phyloP scores from a whole-genome alignment of 2,113 vertebrate genomes.

The Pagrus major region DNA sequence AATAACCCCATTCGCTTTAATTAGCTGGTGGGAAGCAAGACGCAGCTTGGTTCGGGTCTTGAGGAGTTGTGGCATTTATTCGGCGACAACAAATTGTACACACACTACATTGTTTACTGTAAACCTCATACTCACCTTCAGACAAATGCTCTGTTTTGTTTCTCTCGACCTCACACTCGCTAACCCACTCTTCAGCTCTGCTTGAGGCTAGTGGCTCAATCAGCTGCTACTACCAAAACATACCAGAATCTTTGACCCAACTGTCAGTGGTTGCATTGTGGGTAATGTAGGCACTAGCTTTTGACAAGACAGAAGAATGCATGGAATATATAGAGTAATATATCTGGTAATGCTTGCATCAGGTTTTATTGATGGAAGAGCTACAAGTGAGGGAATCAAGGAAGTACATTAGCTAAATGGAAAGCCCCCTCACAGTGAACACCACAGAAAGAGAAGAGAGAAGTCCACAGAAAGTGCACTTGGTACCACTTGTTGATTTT shows the following conservation, averaged over 20 bases:
- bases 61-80: too few relatives aligned
- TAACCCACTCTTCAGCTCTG: not conserved
- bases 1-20: too few relatives aligned
- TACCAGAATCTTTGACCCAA: not conserved
- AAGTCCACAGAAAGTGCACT: not conserved
- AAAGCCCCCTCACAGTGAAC: not conserved
- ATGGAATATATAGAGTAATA: not conserved
- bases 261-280: not conserved
- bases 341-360: not conserved
- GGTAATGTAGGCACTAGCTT: not conserved
- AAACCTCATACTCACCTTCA: too few relatives aligned
- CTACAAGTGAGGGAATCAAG: not conserved
- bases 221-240: not conserved
- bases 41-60: too few relatives aligned
- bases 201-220: not conserved
- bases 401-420: not conserved
- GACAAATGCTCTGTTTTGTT: too few relatives aligned
- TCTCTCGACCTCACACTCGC: too few relatives aligned
- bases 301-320: not conserved
- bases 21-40: too few relatives aligned
- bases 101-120: too few relatives aligned
- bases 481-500: not conserved
- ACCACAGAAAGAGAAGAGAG: too few relatives aligned
- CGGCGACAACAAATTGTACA: too few relatives aligned
- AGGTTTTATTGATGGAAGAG: not conserved